Percentiles rank a stretch among this genome's conserved stretches.
phyloP scores from a whole-genome alignment of 2,113 vertebrate genomes.

The Gavia stellata region DNA sequence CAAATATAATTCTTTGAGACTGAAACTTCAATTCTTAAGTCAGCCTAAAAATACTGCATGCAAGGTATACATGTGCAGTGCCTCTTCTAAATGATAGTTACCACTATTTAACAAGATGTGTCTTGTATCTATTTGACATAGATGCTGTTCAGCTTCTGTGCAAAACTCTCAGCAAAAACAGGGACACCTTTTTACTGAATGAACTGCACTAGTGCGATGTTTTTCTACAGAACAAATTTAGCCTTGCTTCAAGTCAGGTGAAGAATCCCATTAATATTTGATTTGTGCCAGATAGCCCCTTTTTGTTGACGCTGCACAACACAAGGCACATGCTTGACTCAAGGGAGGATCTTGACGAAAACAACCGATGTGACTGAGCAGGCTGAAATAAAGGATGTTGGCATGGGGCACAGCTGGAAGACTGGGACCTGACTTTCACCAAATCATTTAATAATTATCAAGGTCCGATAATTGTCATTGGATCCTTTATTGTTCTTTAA shows the following conservation, averaged over 20 bases:
- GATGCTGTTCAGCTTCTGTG: background rate
- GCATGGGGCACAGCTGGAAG: background rate
- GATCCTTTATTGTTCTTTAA: background rate
- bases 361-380: background rate
- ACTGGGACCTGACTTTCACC: background rate
- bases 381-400: background rate
- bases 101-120: background rate
- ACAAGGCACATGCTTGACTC: background rate
- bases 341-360: background rate
- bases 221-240: background rate
- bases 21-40: background rate
- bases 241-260: background rate
- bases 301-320: background rate
- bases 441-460: background rate
- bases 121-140: background rate
- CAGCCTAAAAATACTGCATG: background rate
- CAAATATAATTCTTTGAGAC: background rate
- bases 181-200: background rate
- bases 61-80: background rate
- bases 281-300: background rate
- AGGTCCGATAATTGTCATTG: background rate
- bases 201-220: background rate
- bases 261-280: background rate
- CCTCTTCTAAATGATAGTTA: background rate
- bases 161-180: background rate